A percentile compares a stretch with the other conserved stretches of the same genome.
These are phyloP conservation scores for Mus pahari DNA, from an alignment of 2,113 vertebrate genomes.

Conservation along the genomic window DNA sequence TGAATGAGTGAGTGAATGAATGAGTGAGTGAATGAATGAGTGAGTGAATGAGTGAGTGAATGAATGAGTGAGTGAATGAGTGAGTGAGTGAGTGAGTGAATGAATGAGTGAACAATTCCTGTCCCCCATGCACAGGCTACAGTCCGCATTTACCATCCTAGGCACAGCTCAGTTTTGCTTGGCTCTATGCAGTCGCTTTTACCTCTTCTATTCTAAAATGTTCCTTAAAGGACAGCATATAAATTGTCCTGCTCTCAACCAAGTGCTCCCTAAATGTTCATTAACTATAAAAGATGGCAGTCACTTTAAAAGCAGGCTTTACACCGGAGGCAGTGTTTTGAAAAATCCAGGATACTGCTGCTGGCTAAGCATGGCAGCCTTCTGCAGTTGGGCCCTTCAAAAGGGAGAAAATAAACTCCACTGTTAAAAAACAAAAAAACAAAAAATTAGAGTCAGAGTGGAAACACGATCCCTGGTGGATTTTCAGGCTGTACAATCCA, in stretches of 20 bases:
- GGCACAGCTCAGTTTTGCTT: not conserved
- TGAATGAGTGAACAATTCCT: not conserved
- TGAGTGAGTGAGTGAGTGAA: not conserved
- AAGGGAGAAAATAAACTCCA: slow-evolving; percentile 45
- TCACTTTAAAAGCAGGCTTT: slow-evolving; percentile 52
- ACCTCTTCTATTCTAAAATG: slow-evolving; percentile 33
- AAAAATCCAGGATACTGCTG: slow-evolving; percentile 52
- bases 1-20: no score
- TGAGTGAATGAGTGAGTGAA: no score
- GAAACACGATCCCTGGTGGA: slow-evolving; percentile 54
- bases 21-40: not conserved
- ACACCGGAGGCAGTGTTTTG: not conserved
- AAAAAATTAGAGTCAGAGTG: not conserved
- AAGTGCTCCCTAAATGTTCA: slow-evolving; percentile 63
- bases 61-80: not conserved
- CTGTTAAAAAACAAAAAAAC: slow-evolving; percentile 50
- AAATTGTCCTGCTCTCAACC: slow-evolving; percentile 22
- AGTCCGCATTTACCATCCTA: not conserved
- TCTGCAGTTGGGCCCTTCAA: not conserved
- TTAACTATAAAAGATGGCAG: slow-evolving; percentile 59
- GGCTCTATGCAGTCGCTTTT: not conserved
- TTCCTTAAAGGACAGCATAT: slow-evolving; percentile 26
- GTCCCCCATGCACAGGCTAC: fast-evolving
- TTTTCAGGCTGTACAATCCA: not conserved
- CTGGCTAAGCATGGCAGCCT: slow-evolving; percentile 48